These are phyloP conservation scores for Sebastes elongatus DNA, from an alignment of 2,797 vertebrate genomes.

Conservation along the genomic window DNA sequence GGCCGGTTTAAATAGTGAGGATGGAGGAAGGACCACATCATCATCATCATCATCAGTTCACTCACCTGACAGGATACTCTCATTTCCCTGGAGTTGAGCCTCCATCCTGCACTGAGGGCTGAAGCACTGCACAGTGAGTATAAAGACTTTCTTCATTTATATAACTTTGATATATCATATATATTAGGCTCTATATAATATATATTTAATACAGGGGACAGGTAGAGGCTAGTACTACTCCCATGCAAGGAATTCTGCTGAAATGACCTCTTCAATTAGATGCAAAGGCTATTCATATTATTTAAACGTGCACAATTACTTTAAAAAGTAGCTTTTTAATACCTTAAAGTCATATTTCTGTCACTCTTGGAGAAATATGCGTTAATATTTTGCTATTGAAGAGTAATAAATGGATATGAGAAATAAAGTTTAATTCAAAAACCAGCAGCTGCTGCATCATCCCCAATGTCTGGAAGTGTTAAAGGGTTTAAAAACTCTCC, in stretches of 20 bases:
- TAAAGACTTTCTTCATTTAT: not conserved
- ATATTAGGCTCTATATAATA: not conserved
- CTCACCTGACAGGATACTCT: slow-evolving; percentile 49
- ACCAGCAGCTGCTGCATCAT: not conserved
- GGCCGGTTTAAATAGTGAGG: slow-evolving; percentile 55
- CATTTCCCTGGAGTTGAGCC: slow-evolving; percentile 31
- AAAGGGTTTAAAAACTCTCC: no score
- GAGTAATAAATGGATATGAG: not conserved
- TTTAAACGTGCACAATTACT: not conserved
- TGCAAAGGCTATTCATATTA: not conserved
- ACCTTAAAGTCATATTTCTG: not conserved
- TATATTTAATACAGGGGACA: not conserved
- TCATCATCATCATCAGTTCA: slow-evolving; percentile 31
- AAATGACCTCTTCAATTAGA: not conserved
- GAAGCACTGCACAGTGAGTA: slow-evolving; percentile 60
- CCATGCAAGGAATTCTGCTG: not conserved
- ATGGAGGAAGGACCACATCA: slow-evolving; percentile 30
- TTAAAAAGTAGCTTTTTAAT: not conserved
- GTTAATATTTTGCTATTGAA: not conserved
- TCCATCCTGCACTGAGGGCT: slow-evolving; percentile 43
- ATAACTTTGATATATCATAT: not conserved
- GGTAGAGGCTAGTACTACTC: not conserved
- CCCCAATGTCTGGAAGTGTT: not conserved
- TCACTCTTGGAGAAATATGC: not conserved
- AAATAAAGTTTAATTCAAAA: not conserved